Evolutionary conservation across 2,113 vertebrate species (phyloP).

Genomic region (Sylvicapra grimmia): DNA sequence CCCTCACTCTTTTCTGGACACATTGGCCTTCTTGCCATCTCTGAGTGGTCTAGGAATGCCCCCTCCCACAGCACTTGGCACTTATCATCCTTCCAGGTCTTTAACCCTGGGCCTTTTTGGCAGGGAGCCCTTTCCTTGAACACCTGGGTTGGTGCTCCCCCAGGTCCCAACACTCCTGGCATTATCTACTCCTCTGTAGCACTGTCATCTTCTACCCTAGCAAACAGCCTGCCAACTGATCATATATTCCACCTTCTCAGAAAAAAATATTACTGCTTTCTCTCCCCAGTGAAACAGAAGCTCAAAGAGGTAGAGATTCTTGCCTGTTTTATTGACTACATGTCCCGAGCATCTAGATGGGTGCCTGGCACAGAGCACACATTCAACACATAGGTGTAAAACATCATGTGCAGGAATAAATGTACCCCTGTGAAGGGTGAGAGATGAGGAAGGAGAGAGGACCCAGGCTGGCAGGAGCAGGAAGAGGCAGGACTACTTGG

Average conservation of each 20-base stretch:
- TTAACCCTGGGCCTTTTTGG: fast-evolving
- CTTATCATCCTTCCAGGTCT: neutral
- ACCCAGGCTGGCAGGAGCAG: neutral
- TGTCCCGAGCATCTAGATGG: neutral
- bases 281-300: neutral
- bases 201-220: fast-evolving
- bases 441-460: neutral
- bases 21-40: too few species aligned
- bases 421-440: neutral
- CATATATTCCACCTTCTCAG: neutral
- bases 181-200: neutral
- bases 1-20: neutral
- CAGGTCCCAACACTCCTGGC: fast-evolving
- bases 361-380: neutral
- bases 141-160: too few species aligned
- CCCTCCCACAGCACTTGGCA: neutral
- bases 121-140: neutral
- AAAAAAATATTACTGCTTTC: neutral
- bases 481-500: too few species aligned
- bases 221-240: neutral
- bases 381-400: neutral
- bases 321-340: neutral
- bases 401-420: neutral
- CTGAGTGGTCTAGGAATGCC: neutral
- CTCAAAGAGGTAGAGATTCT: neutral